Conservation (phyloP, 2,113 vertebrate species). For the Zosterops hypoxanthus region DNA sequence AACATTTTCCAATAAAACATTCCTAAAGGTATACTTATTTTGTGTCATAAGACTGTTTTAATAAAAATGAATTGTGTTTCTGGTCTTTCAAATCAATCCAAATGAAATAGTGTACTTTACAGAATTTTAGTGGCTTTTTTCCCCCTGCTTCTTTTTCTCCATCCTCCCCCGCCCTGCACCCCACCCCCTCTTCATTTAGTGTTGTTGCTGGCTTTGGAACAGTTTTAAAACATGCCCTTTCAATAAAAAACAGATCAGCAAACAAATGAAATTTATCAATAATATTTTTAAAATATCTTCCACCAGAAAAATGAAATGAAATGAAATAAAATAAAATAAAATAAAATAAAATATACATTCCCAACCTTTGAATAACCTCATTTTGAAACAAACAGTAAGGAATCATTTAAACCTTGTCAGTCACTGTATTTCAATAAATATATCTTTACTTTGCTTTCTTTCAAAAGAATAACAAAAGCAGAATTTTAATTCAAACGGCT, state of each 20-base stretch:
- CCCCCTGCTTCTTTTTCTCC: neutral
- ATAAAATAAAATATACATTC: slow-evolving; percentile 4
- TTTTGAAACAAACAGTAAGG: slow-evolving; percentile 54
- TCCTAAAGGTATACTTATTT: slow-evolving; percentile 56
- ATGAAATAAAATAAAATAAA: slow-evolving; percentile 9
- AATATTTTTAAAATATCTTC: slow-evolving; percentile 46
- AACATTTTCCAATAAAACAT: slow-evolving; percentile 45
- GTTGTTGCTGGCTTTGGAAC: slow-evolving; percentile 8
- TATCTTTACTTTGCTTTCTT: slow-evolving; percentile 25
- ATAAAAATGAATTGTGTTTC: slow-evolving; percentile 42
- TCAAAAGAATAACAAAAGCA: neutral
- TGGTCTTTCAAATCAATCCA: slow-evolving; percentile 21
- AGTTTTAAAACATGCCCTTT: slow-evolving; percentile 52
- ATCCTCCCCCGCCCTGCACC: rapidly evolving
- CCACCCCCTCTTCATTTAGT: neutral
- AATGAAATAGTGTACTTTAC: slow-evolving; percentile 35
- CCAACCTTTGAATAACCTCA: slow-evolving; percentile 10
- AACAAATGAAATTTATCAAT: slow-evolving; percentile 55
- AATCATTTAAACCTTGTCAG: slow-evolving; percentile 43
- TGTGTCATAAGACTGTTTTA: slow-evolving; percentile 37
- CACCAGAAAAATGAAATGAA: slow-evolving; percentile 15
- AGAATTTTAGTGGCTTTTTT: neutral
- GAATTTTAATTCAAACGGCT: slow-evolving; percentile 41
- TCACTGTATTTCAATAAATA: neutral
- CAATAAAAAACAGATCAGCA: slow-evolving; percentile 49